Evolutionary conservation across 2,113 vertebrate species (phyloP), one percentile per base, ranked within the genome.

Genomic region (Brachirus orientalis): DNA sequence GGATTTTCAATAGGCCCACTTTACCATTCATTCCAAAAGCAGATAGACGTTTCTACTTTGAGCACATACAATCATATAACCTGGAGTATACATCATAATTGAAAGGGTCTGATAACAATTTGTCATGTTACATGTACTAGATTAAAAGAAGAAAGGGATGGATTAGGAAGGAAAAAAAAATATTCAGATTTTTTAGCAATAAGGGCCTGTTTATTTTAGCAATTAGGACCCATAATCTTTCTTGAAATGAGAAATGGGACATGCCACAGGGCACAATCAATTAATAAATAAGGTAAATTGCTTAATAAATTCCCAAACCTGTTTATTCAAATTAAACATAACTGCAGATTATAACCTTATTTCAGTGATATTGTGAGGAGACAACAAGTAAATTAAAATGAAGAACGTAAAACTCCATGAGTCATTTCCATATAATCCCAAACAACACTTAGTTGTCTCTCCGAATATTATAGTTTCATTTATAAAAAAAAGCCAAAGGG

Each of bases 151-250:
- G n/a, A 20, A 50, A 66, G 43, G 74, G 77, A 77, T 70, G 82
- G 76, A 87, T 90, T 63, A 83, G 63, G 56, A 76, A 51, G 40
- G 38, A 68, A 28, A 48, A 33, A 41, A 44, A 48, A 37, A 47
- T 35, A 72, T 43, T 54, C 53, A 33, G 79, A 70, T 83, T 60
- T 19, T 67, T 76, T 77, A 63, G n/a, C 63, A 59, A 72, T 78
- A 77, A 83, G 79, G 70, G 60, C 40, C 63, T 69, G 77, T 84
- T 91, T 89, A 85, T 92, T 86, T 92, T 86, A 91, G 91, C 89
- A 93, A 93, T 91, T 91, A 92, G 56, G 63, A 82, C 55, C 68
- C 73, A 79, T 90, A 81, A 86, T 91, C 76, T 83, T 82, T 89
- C 81, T 82, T 75, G 56, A 80, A 90, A 88, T 90, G 87, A 91